Conservation (phyloP, 2,888 invertebrate genomes). For the Orthosia incerta region DNA sequence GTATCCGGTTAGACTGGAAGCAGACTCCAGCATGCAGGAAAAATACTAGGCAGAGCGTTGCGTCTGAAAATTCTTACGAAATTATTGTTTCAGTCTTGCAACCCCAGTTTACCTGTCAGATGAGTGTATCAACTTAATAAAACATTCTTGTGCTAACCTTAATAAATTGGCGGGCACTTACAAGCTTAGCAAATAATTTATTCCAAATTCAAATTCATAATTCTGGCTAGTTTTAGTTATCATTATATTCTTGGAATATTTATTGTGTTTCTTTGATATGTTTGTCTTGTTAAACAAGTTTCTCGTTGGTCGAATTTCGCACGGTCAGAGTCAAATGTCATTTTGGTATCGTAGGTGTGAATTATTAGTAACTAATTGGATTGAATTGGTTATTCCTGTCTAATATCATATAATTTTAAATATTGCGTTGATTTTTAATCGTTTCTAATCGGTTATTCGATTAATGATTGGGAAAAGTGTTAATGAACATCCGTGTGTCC, state of each 20-base stretch:
- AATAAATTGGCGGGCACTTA: slow-evolving; percentile 75
- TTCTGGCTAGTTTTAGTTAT: slow-evolving; percentile 65
- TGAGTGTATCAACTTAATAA: slow-evolving; percentile 49
- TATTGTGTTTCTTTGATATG: slow-evolving; percentile 41
- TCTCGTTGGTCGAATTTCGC: slow-evolving; percentile 29
- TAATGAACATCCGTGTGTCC: slow-evolving; percentile 24
- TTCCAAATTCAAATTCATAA: slow-evolving; percentile 63
- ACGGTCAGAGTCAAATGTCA: slow-evolving; percentile 47
- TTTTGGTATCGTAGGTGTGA: slow-evolving; percentile 50
- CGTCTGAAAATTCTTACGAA: neutral
- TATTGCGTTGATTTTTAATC: slow-evolving; percentile 29
- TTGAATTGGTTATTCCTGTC: slow-evolving; percentile 46
- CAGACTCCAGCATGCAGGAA: no score
- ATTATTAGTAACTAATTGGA: slow-evolving; percentile 60
- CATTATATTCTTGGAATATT: slow-evolving; percentile 46
- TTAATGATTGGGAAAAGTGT: slow-evolving; percentile 26
- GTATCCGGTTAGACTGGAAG: no score
- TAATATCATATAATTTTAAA: neutral
- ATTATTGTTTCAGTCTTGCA: slow-evolving; percentile 16
- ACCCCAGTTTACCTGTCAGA: neutral
- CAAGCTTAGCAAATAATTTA: slow-evolving; percentile 70
- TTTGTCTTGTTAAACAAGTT: slow-evolving; percentile 47
- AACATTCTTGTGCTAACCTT: slow-evolving; percentile 68
- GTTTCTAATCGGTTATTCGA: slow-evolving; percentile 12
- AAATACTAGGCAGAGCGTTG: no score